phyloP scores from a whole-genome alignment of 2,888 invertebrate species.

The Clostera curtula region DNA sequence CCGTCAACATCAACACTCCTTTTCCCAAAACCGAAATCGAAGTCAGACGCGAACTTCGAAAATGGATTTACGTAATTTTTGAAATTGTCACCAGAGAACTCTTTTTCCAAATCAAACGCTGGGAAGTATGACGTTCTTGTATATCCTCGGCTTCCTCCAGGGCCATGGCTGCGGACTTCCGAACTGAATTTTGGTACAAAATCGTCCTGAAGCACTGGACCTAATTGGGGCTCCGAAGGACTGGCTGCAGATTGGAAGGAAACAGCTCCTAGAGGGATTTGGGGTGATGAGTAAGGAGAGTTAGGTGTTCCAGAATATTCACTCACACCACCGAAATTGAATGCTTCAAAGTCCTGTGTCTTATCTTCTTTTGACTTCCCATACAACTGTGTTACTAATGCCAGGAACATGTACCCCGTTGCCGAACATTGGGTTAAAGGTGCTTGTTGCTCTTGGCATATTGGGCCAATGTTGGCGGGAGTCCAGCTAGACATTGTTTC shows the following conservation, averaged over 20 bases:
- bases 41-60: conserved; percentile 13
- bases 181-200: conserved; percentile 23
- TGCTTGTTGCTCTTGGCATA: conserved; percentile 69
- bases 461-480: conserved; percentile 71
- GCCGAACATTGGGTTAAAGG: conserved; percentile 75
- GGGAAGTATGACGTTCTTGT: conserved; percentile 33
- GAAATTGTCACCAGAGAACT: conserved; percentile 3
- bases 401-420: conserved; percentile 74
- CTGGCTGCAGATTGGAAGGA: conserved; percentile 12
- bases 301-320: conserved; percentile 6
- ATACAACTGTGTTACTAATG: conserved; percentile 73
- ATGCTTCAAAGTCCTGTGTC: conserved; percentile 16
- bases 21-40: conserved; percentile 19
- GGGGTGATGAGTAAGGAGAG: conserved; percentile 2
- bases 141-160: conserved; percentile 28
- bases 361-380: conserved; percentile 53
- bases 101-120: conserved; percentile 18
- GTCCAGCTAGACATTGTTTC: conserved; percentile 57
- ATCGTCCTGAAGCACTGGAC: conserved; percentile 20
- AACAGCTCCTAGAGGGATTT: conserved; percentile 14
- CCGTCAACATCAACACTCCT: conserved; percentile 33
- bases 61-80: conserved; percentile 12
- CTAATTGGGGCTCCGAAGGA: conserved; percentile 12
- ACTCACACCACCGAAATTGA: conserved; percentile 9
- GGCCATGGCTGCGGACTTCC: conserved; percentile 29